A percentile compares a stretch with the other conserved stretches of the same genome.
Conservation (phyloP, 2,113 vertebrate genomes). For the human (Homo sapiens) region GRCh38 chr9:137587001-137587500, state of each 20-base stretch:
- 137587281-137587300: not conserved
- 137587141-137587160: not conserved
- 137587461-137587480: not conserved
- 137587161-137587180: not conserved
- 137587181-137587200: not conserved
- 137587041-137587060: slow-evolving; percentile 97
- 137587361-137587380: not conserved
- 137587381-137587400: not conserved
- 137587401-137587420: no score
- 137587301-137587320: not conserved
- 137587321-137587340: not conserved
- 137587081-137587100: slow-evolving; percentile 97
- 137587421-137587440: not conserved
- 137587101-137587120: slow-evolving; percentile 90
- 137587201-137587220: not conserved
- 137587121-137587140: no score
- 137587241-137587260: rapidly evolving
- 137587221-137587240: not conserved
- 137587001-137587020: slow-evolving; percentile 94
- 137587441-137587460: not conserved
- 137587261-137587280: not conserved
- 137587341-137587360: not conserved
- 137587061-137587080: slow-evolving; percentile 97
- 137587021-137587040: slow-evolving; percentile 97
- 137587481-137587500: not conserved